These are phyloP conservation scores for Halcyon badia DNA, from an alignment of 2,797 vertebrate species.

Conservation along the genomic window DNA sequence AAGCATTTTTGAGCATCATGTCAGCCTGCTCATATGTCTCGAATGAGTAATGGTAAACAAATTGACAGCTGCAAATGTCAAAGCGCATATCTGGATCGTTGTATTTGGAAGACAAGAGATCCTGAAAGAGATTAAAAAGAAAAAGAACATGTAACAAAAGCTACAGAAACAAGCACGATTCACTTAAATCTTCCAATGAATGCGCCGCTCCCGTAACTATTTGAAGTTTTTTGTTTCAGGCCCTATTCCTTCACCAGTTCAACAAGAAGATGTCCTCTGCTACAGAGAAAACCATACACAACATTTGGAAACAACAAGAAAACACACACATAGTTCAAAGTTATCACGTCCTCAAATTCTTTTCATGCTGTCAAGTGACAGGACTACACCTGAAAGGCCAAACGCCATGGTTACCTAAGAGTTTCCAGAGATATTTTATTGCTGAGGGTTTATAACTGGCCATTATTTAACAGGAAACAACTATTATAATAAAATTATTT, in stretches of 20 bases:
- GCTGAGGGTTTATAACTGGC: neutral
- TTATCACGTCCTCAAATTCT: neutral
- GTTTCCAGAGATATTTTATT: neutral
- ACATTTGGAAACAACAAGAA: neutral
- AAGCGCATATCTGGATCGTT: conserved; percentile 83
- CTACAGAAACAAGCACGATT: neutral
- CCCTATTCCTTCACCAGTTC: neutral
- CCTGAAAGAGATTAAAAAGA: conserved; percentile 80
- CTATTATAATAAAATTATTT: neutral
- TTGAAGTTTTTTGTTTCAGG: neutral
- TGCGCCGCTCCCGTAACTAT: neutral
- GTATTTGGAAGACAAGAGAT: conserved; percentile 87
- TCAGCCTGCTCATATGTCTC: conserved; percentile 93
- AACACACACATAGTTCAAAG: neutral
- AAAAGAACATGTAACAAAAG: neutral
- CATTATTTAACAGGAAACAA: neutral
- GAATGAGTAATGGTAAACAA: conserved; percentile 97
- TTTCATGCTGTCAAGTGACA: neutral
- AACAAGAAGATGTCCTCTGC: neutral
- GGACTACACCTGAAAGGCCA: neutral
- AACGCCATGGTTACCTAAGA: neutral
- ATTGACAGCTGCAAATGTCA: conserved; percentile 97
- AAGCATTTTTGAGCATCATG: conserved; percentile 95
- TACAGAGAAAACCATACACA: neutral
- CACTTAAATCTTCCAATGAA: neutral